These are phyloP conservation scores for Pseudomyrmex cubaensis DNA, from an alignment of 1,140 invertebrate genomes.

Conservation along the genomic window DNA sequence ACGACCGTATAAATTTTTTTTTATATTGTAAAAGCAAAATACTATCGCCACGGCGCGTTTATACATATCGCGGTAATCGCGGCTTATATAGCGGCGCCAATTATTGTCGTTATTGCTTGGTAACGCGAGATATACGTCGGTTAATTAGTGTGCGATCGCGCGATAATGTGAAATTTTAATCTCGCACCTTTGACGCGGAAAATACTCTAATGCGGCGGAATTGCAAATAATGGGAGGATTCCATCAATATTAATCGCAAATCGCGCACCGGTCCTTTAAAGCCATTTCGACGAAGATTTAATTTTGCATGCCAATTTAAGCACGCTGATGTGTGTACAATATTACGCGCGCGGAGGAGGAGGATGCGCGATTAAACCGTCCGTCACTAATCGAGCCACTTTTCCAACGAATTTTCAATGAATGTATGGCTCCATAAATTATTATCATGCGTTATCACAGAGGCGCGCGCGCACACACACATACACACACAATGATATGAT, in stretches of 20 bases:
- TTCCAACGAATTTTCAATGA: slow-evolving; percentile 50
- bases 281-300: slow-evolving; percentile 55
- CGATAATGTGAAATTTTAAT: slow-evolving; percentile 67
- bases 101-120: slow-evolving; percentile 64
- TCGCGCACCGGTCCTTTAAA: slow-evolving; percentile 35
- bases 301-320: slow-evolving; percentile 56
- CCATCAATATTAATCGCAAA: slow-evolving; percentile 35
- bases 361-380: slow-evolving; percentile 33
- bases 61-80: slow-evolving; percentile 52
- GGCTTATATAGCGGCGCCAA: slow-evolving; percentile 64
- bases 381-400: slow-evolving; percentile 48
- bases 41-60: slow-evolving; percentile 7
- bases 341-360: slow-evolving; percentile 21
- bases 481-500: not conserved
- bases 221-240: slow-evolving; percentile 25
- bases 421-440: slow-evolving; percentile 44
- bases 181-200: slow-evolving; percentile 42
- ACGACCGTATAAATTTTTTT: not conserved
- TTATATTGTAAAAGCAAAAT: slow-evolving; percentile 33
- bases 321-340: slow-evolving; percentile 39
- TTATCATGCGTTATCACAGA: slow-evolving; percentile 17
- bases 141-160: slow-evolving; percentile 62
- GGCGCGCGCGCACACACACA: not conserved
- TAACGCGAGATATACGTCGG: slow-evolving; percentile 55
- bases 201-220: slow-evolving; percentile 41